phyloP scores from a whole-genome alignment of 2,888 invertebrate species.

The Eutolmus rufibarbis region DNA sequence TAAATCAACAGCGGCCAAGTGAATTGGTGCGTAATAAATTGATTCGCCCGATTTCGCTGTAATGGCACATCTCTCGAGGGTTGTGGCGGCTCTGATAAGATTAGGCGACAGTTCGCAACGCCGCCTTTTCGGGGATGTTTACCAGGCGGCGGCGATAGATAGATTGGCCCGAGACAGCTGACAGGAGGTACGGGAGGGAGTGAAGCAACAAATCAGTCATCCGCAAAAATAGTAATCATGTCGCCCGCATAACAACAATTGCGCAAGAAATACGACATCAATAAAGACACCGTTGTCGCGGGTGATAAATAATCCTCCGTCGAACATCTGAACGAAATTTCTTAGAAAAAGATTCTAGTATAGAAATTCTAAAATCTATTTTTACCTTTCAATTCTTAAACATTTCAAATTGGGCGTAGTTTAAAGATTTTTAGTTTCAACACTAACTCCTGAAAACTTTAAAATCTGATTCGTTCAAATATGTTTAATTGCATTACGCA shows the following conservation, averaged over 20 bases:
- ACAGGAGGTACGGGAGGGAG: background rate
- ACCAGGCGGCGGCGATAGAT: background rate
- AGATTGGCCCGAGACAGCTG: background rate
- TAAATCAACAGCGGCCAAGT: background rate
- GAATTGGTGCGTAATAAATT: background rate
- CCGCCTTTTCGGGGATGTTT: background rate
- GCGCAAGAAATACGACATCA: background rate
- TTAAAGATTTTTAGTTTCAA: no score
- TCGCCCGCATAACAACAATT: background rate
- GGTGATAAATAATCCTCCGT: background rate
- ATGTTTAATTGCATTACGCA: no score
- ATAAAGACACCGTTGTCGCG: background rate
- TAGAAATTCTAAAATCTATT: background rate
- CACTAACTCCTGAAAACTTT: no score
- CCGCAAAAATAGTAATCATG: background rate
- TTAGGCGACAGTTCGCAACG: background rate
- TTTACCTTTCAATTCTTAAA: no score
- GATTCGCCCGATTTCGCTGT: background rate
- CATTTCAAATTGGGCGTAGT: background rate
- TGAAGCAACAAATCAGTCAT: background rate
- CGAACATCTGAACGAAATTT: background rate
- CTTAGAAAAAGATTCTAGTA: background rate
- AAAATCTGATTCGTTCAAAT: no score
- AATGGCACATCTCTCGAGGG: background rate
- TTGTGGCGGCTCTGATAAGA: background rate